Evolutionary conservation across 1,140 invertebrate species (phyloP), one percentile per base, ranked within the genome.

Genomic region (Ladona fulva): DNA sequence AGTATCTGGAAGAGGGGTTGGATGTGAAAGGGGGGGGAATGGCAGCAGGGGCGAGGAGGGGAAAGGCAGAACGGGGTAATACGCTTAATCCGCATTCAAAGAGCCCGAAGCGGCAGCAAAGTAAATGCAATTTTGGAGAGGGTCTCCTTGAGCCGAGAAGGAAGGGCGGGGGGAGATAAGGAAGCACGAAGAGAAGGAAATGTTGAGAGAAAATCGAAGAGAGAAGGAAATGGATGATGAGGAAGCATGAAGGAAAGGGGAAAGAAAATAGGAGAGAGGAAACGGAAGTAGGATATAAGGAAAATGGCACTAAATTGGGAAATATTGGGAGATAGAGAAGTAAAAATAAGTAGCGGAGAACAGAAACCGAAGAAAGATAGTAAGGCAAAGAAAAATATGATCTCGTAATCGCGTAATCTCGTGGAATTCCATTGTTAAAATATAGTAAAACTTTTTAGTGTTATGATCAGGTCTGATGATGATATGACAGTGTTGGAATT

Each of bases 71-170:
- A 12, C 52, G 52, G 52, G 12, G n/a, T 66, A 66, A 66, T 66
- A 66, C 52, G 52, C 52, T 66, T 66, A 66, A 66, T 66, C 52
- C 52, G 1, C 52, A 66, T 66, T 66, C 52, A 66, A 66, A 66
- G 52, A 66, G 52, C 52, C 52, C 52, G 3, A 66, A 52, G 44
- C 44, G 44, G 44, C 44, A 52, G 44, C 44, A 52, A 52, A 66
- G 52, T 66, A 66, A 66, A 66, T 66, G 52, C 52, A 66, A 66
- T 66, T 66, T 66, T 66, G 52, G 52, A 66, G 52, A 66, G 52
- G 12, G 44, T 19, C 19, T 19, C 19, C 10, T 19, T 19, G 10
- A 19, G n/a, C n/a, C 14, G 52, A 52, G 44, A 52, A 19, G 44
- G 44, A 66, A 66, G 52, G 52, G 52, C 3, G 52, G 14, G 12